Percentiles rank a stretch among this genome's conserved stretches.
Conservation (phyloP, 2,113 vertebrate genomes). For the Drymodes brunneopygia region DNA sequence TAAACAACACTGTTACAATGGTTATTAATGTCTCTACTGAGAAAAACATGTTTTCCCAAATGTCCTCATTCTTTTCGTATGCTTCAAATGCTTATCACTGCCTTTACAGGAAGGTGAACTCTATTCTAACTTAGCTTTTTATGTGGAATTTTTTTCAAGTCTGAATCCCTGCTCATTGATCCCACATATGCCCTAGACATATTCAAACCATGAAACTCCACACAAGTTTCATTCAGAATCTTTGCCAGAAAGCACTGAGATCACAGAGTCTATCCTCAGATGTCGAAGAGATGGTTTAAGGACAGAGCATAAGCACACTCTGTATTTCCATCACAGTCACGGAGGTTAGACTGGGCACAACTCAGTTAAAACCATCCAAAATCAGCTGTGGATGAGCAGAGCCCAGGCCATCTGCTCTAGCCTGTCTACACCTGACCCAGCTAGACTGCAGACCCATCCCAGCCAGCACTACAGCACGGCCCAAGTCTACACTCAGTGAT, state of each 20-base stretch:
- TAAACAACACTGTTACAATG: neutral
- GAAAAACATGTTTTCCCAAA: neutral
- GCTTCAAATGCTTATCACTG: neutral
- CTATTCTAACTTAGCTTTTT: neutral
- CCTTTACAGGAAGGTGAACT: neutral
- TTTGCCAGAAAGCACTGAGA: neutral
- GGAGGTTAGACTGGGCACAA: neutral
- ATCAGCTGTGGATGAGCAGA: neutral
- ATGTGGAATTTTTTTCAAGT: neutral
- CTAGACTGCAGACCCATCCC: neutral
- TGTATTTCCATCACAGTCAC: neutral
- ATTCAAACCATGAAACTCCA: neutral
- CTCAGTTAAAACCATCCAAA: neutral
- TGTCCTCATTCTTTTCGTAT: neutral
- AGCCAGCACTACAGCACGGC: neutral
- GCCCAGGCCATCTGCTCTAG: neutral
- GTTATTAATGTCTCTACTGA: neutral
- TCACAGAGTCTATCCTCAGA: neutral
- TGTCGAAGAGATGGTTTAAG: neutral
- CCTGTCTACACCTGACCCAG: neutral
- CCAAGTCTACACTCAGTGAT: accelerated
- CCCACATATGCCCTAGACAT: neutral
- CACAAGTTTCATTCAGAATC: neutral
- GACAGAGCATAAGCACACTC: neutral
- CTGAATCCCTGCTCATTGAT: neutral